Evolutionary conservation across 2,888 invertebrate species (phyloP).

Genomic region (Apotomis turbidana): DNA sequence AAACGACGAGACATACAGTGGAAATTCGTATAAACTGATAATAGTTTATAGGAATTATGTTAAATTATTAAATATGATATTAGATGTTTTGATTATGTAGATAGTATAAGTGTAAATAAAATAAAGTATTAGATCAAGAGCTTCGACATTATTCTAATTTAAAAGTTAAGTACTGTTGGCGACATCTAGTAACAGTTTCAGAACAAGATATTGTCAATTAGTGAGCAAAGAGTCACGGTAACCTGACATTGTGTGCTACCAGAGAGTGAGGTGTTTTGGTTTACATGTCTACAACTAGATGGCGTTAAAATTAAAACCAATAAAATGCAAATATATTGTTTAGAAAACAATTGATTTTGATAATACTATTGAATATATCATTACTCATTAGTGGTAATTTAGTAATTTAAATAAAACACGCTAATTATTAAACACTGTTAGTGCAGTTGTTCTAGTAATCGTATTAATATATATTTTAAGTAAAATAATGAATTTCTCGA

Average conservation of each 20-base stretch:
- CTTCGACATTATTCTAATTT: neutral
- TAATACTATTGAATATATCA: neutral
- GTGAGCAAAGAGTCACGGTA: neutral
- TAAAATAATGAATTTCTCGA: no score
- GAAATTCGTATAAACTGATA: slow-evolving; percentile 60
- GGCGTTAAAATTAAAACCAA: slow-evolving; percentile 11
- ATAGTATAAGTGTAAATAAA: slow-evolving; percentile 4
- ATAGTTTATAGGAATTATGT: neutral
- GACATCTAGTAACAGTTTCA: slow-evolving; percentile 24
- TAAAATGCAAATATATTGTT: neutral
- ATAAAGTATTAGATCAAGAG: neutral
- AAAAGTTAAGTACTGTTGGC: slow-evolving; percentile 3
- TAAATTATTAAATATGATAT: neutral
- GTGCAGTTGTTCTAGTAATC: no score
- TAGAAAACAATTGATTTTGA: neutral
- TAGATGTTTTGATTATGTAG: neutral
- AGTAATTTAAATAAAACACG: no score
- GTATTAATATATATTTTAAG: no score
- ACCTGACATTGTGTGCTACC: neutral
- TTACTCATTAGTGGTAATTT: no score
- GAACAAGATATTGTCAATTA: neutral
- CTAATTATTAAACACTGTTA: no score
- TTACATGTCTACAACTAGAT: slow-evolving; percentile 20
- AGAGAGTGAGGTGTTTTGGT: neutral
- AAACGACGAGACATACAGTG: slow-evolving; percentile 53